Conservation (phyloP, 2,888 invertebrate genomes). For the Philaethria dido region DNA sequence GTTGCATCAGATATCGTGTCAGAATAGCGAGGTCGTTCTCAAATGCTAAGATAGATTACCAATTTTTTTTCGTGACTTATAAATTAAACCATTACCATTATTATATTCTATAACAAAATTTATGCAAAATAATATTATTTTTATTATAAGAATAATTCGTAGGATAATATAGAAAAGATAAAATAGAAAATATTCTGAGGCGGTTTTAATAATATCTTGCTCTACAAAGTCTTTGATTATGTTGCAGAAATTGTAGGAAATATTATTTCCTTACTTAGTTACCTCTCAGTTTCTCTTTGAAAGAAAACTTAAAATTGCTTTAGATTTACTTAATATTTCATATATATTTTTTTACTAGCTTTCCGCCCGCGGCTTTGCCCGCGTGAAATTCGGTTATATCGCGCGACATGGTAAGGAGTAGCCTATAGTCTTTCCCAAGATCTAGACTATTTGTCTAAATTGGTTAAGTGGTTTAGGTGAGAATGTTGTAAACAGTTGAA, state of each 20-base stretch:
- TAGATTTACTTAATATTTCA: not conserved
- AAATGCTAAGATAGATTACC: too few species aligned
- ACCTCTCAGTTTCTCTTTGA: not conserved
- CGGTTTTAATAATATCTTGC: slow-evolving; percentile 9
- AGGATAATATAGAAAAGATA: not conserved
- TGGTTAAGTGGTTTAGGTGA: too few species aligned
- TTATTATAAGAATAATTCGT: slow-evolving; percentile 6
- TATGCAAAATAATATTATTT: not conserved
- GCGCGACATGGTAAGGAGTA: too few species aligned
- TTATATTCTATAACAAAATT: not conserved
- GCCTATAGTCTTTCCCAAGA: too few species aligned
- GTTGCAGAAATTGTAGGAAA: slow-evolving; percentile 10
- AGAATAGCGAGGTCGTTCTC: too few species aligned
- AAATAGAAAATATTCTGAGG: slow-evolving; percentile 4
- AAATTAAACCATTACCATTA: too few species aligned
- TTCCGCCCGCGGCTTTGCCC: too few species aligned
- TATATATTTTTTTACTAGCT: not conserved
- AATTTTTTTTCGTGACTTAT: too few species aligned
- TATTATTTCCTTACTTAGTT: not conserved
- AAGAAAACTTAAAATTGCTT: not conserved
- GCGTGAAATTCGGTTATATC: too few species aligned
- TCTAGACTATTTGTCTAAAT: too few species aligned
- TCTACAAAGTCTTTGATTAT: slow-evolving; percentile 19
- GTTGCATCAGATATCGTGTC: too few species aligned
- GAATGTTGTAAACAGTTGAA: too few species aligned